A percentile compares a stretch with the other conserved stretches of the same genome.
These are phyloP conservation scores for Oryzias javanicus DNA, from an alignment of 2,113 vertebrate genomes.

Conservation along the genomic window DNA sequence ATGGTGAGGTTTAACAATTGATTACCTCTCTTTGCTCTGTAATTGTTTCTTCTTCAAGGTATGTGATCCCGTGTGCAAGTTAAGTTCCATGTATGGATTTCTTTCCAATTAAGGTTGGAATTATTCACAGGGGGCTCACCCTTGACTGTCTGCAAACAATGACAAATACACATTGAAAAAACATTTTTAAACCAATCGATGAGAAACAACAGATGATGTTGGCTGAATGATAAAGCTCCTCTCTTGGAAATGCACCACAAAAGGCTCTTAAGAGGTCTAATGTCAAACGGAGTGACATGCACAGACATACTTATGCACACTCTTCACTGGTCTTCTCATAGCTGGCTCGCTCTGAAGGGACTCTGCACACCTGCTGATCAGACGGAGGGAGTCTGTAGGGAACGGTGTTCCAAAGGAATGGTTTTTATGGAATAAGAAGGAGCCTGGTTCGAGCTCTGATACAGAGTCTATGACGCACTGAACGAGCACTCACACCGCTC, in stretches of 20 bases:
- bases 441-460: constrained; percentile 64
- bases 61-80: constrained; percentile 52
- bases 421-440: constrained; percentile 72
- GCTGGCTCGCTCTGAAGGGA: constrained; percentile 28
- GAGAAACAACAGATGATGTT: constrained; percentile 68
- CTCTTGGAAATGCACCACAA: constrained; percentile 34
- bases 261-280: constrained; percentile 52
- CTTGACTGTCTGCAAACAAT: constrained; percentile 73
- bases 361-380: constrained; percentile 34
- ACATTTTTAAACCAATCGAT: constrained; percentile 75
- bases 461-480: constrained; percentile 63
- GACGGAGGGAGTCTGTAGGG: constrained; percentile 46
- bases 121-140: constrained; percentile 71
- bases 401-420: constrained; percentile 68
- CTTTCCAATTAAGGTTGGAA: constrained; percentile 72
- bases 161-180: constrained; percentile 77
- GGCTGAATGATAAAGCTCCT: constrained; percentile 66
- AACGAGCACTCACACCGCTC: constrained; percentile 36
- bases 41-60: constrained; percentile 76
- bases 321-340: constrained; percentile 19
- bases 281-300: constrained; percentile 40
- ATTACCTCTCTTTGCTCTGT: constrained; percentile 69
- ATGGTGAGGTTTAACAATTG: constrained; percentile 53
- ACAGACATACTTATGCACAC: constrained; percentile 17
- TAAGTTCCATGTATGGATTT: constrained; percentile 72